Evolutionary conservation across 1,140 invertebrate genomes (phyloP), one percentile per base, ranked within the genome.

Genomic region (Proctacanthus coquilletti): DNA sequence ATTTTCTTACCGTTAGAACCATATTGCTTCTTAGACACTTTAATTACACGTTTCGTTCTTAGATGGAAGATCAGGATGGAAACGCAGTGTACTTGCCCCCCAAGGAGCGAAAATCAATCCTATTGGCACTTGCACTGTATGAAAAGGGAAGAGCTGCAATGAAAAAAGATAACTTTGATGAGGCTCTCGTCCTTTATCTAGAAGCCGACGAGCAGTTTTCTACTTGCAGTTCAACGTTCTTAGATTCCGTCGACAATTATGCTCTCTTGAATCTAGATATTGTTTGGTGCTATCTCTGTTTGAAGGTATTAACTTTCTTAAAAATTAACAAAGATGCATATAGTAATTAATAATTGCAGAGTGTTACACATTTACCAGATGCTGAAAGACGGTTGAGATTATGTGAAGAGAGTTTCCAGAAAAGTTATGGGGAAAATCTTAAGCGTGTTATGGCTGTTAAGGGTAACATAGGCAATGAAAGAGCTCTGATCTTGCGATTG

Each of bases 271-370:
- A 84, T 57, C 60, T 87, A 45, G 83, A 87, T 54, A 80, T 86
- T 43, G 77, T 78, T 4, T 87, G 84, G 84, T 84, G 81, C 58
- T 87, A 86, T 63, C 63, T 85, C 19, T 73, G 72, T 50, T 62
- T 87, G 0, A 58, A 56, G 33, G 45, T 46, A 33, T 17, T 31
- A 9, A 29, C 5, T 38, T 23, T 19, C 6, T 8, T n/a, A n/a
- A n/a, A n/a, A n/a, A n/a, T n/a, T n/a, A n/a, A n/a, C n/a, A n/a
- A n/a, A n/a, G n/a, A n/a, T n/a, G n/a, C n/a, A n/a, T n/a, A n/a
- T n/a, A n/a, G n/a, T n/a, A n/a, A n/a, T n/a, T n/a, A n/a, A n/a
- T n/a, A n/a, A n/a, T n/a, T 27, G 13, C 65, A 72, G 48, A 80
- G 73, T 53, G 65, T 84, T 14, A 64, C 67, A 13, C 71, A 80